Percentiles rank a stretch among this genome's conserved stretches.
Conservation (phyloP, 2,113 vertebrate species). For the Tachuris rubrigastra region DNA sequence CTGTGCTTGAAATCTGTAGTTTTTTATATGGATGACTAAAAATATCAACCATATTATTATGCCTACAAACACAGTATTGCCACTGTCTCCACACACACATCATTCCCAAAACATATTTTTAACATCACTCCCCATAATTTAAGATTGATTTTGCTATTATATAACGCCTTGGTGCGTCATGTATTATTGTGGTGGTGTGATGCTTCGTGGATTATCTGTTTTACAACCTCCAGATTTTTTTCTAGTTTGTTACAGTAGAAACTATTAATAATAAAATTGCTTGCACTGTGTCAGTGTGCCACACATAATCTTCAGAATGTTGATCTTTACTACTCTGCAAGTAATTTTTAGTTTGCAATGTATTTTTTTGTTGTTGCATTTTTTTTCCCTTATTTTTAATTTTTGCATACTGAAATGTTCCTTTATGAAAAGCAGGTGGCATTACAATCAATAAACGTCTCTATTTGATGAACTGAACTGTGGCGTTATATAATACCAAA, state of each 20-base stretch:
- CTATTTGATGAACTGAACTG: not conserved
- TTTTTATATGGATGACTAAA: not conserved
- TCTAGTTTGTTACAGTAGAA: not conserved
- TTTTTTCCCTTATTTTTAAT: not conserved
- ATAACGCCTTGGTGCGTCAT: slow-evolving; percentile 40
- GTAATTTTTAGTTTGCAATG: not conserved
- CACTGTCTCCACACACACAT: not conserved
- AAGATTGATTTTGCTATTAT: slow-evolving; percentile 54
- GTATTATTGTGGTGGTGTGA: not conserved
- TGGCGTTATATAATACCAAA: slow-evolving; percentile 69
- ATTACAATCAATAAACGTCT: not conserved
- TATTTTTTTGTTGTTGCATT: not conserved
- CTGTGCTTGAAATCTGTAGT: not conserved
- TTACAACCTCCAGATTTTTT: not conserved
- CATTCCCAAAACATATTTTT: not conserved
- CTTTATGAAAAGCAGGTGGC: slow-evolving; percentile 59
- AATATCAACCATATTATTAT: not conserved
- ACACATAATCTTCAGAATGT: not conserved
- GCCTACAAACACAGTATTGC: not conserved
- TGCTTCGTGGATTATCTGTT: not conserved
- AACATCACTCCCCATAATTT: not conserved
- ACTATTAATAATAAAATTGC: not conserved
- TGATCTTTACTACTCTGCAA: not conserved
- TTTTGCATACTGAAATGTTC: not conserved
- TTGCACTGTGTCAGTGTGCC: not conserved